Conservation (phyloP, 2,797 vertebrate genomes). For the Pterois miles region DNA sequence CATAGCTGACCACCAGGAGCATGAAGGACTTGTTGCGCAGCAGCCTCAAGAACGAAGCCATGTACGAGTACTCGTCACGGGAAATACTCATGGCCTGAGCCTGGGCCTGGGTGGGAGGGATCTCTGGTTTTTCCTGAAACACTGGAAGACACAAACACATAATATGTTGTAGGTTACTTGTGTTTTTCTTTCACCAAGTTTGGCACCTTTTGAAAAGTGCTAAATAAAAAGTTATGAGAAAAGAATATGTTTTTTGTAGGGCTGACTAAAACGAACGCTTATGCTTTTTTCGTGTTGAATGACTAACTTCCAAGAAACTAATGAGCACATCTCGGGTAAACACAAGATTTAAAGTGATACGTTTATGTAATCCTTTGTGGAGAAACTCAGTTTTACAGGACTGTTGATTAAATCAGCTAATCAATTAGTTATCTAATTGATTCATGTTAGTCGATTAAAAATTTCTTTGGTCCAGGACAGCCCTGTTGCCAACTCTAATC, state of each 20-base stretch:
- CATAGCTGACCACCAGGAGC: conserved; percentile 91
- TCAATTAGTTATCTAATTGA: too few relatives aligned
- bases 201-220: background rate
- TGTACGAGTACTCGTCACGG: conserved; percentile 85
- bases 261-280: too few relatives aligned
- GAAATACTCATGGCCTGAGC: conserved; percentile 81
- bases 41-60: conserved; percentile 85
- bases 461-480: too few relatives aligned
- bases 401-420: too few relatives aligned
- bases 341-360: too few relatives aligned
- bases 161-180: background rate
- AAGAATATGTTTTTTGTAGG: background rate
- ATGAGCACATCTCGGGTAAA: too few relatives aligned
- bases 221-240: background rate
- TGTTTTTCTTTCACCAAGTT: background rate
- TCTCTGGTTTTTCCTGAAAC: conserved; percentile 90
- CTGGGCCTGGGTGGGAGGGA: conserved; percentile 91
- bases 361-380: too few relatives aligned
- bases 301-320: too few relatives aligned
- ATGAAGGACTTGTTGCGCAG: conserved; percentile 90
- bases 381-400: too few relatives aligned
- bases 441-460: too few relatives aligned
- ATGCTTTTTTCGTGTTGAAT: too few relatives aligned
- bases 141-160: conserved; percentile 77
- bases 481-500: too few relatives aligned